A percentile compares a stretch with the other conserved stretches of the same genome.
Evolutionary conservation across 2,797 vertebrate species (phyloP).

Genomic region (Cyprinella venusta): DNA sequence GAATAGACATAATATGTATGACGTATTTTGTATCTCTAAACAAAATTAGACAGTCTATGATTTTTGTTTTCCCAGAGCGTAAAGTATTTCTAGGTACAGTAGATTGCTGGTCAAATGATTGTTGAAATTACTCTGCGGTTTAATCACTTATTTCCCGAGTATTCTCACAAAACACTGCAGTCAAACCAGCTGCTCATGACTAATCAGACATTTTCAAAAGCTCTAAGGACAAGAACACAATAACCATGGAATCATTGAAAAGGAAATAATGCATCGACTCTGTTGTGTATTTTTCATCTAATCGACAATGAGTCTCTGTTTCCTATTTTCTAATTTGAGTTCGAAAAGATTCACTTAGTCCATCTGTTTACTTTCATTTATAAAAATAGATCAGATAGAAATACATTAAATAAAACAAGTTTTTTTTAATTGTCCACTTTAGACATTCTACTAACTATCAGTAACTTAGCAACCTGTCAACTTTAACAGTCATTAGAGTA

Average conservation of each 20-base stretch:
- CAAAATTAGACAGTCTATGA: background rate
- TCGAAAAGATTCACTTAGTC: background rate
- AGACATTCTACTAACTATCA: background rate
- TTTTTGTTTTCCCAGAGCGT: background rate
- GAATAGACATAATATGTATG: background rate
- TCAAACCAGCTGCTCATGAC: slow-evolving; percentile 54
- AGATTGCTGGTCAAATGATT: background rate
- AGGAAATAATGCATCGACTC: background rate
- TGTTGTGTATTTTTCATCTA: background rate
- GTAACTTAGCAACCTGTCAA: background rate
- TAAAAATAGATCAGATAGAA: background rate
- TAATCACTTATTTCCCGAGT: slow-evolving; percentile 48
- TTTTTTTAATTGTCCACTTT: background rate
- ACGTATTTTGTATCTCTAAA: background rate
- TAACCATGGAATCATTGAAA: slow-evolving; percentile 25
- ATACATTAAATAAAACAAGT: too few species aligned
- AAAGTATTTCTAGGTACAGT: background rate
- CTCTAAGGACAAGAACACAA: slow-evolving; percentile 14
- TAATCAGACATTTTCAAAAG: slow-evolving; percentile 48
- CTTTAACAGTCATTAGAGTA: background rate
- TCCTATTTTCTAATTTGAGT: background rate
- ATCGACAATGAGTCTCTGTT: background rate
- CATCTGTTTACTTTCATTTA: background rate
- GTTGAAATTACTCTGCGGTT: slow-evolving; percentile 5
- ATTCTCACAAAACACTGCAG: slow-evolving; percentile 40